A percentile compares a stretch with the other conserved stretches of the same genome.
Conservation (phyloP, 2,797 vertebrate genomes). For the Macropus fuliginosus region DNA sequence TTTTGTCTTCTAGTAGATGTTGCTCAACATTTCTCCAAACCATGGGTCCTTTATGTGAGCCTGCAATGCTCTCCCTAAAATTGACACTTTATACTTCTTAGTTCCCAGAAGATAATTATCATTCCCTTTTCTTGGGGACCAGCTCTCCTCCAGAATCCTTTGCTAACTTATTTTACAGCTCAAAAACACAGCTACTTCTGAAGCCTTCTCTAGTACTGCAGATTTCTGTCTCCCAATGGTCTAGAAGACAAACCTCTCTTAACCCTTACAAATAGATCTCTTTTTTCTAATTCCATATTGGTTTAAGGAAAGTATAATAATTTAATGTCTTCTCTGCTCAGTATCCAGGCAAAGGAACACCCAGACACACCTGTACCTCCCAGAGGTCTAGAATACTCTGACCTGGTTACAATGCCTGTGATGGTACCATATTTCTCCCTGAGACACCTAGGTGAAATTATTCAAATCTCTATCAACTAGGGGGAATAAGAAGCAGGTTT, state of each 20-base stretch:
- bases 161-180: background rate
- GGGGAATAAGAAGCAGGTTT: background rate
- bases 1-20: background rate
- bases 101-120: background rate
- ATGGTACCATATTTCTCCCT: background rate
- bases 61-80: background rate
- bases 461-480: background rate
- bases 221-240: background rate
- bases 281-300: background rate
- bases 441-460: background rate
- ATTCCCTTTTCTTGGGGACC: background rate
- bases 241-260: background rate
- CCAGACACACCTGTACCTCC: background rate
- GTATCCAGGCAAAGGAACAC: background rate
- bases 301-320: background rate
- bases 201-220: background rate
- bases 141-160: background rate
- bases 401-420: background rate
- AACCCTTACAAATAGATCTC: background rate
- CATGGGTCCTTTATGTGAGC: background rate
- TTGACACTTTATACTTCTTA: background rate
- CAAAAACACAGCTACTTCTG: background rate
- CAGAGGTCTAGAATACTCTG: background rate
- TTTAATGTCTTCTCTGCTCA: background rate
- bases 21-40: background rate